Base-by-base conservation (phyloP, 2,888 invertebrate species). In the Ophonus ardosiacus region DNA sequence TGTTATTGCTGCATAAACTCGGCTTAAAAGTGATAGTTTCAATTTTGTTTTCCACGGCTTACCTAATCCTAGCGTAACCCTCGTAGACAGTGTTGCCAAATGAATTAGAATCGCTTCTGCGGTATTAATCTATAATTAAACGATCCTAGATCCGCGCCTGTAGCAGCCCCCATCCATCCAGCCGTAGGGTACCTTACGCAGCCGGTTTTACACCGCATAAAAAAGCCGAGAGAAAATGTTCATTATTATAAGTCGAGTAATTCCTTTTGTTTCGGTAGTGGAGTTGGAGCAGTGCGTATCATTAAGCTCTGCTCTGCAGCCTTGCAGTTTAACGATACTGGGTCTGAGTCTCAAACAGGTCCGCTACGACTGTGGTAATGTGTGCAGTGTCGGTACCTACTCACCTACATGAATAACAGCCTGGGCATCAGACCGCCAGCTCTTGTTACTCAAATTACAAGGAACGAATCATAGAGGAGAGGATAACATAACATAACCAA, bases 321-420 rank as follows among this genome's bases (percentile, higher is more conserved):
- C 81, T 81, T 81, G 81, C 81, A 63, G 81, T 81, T 81, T 81
- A 81, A 81, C 81, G 80, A 81, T 81, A 81, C 79, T 79, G 57
- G 78, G 21, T 57, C 56, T 57, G 56, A 24, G 63, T 63, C 43
- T 81, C 63, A 63, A 81, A 81, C 80, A 80, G 79, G 79, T 80
- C 63, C 80, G 57, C 43, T 18, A 31, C 31, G 31, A 31, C 68
- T 38, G 68, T 18, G 78, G 81, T 81, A 81, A 81, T 63, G 63
- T 81, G 81, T 43, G 31, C 43, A 81, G 81, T 81, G 81, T 81
- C 81, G 63, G 63, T 81, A 81, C 81, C 81, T 51, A 81, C 63
- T 81, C 81, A 81, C 81, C 81, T 81, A 81, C 63, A 81, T 81
- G 81, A 81, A 63, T 81, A 81, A 81, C 40, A 63, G 65, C 43